Conservation (phyloP, 2,113 vertebrate species). For the Sorex fumeus region DNA sequence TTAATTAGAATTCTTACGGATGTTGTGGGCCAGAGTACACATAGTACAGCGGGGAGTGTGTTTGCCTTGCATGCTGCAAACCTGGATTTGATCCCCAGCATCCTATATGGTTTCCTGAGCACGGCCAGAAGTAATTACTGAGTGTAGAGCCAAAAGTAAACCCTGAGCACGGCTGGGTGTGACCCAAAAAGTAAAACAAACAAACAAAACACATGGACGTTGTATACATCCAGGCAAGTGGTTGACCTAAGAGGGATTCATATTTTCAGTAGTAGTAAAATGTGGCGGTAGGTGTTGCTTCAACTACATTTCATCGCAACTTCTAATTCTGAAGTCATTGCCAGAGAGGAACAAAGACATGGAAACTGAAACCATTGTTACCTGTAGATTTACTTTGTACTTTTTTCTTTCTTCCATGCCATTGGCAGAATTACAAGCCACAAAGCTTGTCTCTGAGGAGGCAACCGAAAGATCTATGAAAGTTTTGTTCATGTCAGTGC, state of each 20-base stretch:
- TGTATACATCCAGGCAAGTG: conserved; percentile 25
- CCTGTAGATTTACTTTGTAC: conserved; percentile 37
- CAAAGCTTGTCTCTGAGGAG: conserved; percentile 36
- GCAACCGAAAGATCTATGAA: conserved; percentile 37
- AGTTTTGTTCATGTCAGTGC: conserved; percentile 56
- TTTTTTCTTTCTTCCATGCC: conserved; percentile 49
- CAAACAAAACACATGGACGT: neutral
- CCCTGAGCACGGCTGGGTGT: too few relatives aligned
- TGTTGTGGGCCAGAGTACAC: too few relatives aligned
- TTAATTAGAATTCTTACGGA: conserved; percentile 29
- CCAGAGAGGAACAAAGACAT: conserved; percentile 57
- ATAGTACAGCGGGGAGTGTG: too few relatives aligned
- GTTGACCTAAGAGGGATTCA: conserved; percentile 1
- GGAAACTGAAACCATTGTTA: conserved; percentile 4
- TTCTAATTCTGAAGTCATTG: conserved; percentile 32
- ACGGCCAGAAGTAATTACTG: too few relatives aligned
- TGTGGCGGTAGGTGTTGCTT: neutral
- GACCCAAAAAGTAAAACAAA: too few relatives aligned
- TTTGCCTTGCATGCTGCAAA: too few relatives aligned
- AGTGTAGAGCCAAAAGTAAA: too few relatives aligned
- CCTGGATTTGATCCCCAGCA: too few relatives aligned
- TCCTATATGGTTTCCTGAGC: too few relatives aligned
- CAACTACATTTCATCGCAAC: neutral
- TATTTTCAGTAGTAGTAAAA: conserved; percentile 45
- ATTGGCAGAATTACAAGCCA: conserved; percentile 62